These are phyloP conservation scores for Eustalomyia histrio DNA, from an alignment of 2,888 invertebrate species.

Conservation along the genomic window DNA sequence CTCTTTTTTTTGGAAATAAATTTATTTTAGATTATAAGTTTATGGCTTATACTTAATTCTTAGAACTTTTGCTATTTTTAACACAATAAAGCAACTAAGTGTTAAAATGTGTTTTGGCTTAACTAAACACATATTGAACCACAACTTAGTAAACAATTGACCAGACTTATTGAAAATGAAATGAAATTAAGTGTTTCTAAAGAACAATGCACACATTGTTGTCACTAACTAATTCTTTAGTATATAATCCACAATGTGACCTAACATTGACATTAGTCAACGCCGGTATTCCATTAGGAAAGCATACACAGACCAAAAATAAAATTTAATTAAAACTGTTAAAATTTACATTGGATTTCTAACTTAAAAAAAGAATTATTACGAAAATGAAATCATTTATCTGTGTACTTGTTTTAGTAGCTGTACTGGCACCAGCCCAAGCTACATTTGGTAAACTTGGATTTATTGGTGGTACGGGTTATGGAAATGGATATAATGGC, in stretches of 20 bases:
- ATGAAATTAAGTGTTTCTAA: background rate
- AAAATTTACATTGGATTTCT: background rate
- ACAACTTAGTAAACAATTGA: slow-evolving; percentile 51
- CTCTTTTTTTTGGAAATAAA: background rate
- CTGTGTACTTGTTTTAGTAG: slow-evolving; percentile 48
- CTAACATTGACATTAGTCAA: slow-evolving; percentile 66
- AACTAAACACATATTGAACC: slow-evolving; percentile 18
- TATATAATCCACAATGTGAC: slow-evolving; percentile 56
- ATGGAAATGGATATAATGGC: slow-evolving; percentile 47
- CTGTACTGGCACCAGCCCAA: slow-evolving; percentile 62
- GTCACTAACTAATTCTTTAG: slow-evolving; percentile 11
- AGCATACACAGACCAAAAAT: slow-evolving; percentile 15
- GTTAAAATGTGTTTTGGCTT: slow-evolving; percentile 52
- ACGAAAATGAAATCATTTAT: slow-evolving; percentile 68
- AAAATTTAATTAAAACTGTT: background rate
- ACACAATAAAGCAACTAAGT: slow-evolving; percentile 48
- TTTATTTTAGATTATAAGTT: slow-evolving; percentile 27
- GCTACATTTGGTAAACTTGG: slow-evolving; percentile 73
- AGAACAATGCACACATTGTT: slow-evolving; percentile 56
- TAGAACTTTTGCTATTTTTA: slow-evolving; percentile 29
- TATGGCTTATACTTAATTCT: slow-evolving; percentile 18
- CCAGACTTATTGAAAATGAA: slow-evolving; percentile 17
- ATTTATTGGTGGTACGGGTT: slow-evolving; percentile 60
- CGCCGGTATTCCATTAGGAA: slow-evolving; percentile 54
- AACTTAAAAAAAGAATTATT: slow-evolving; percentile 10